These are phyloP conservation scores for Numenius phaeopus DNA, from an alignment of 2,797 vertebrate species.

Conservation along the genomic window DNA sequence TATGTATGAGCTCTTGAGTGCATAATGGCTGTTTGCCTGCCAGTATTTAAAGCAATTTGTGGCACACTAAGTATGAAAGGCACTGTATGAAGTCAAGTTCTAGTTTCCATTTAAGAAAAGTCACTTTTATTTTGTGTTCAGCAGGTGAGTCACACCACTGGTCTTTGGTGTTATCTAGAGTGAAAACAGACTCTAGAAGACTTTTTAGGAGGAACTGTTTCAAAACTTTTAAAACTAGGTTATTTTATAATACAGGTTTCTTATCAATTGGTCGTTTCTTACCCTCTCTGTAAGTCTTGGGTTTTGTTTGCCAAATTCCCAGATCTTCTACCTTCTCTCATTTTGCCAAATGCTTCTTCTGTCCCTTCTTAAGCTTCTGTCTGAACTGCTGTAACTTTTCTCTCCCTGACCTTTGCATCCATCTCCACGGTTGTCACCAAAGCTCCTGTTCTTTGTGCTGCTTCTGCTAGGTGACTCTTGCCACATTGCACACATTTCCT, in stretches of 20 bases:
- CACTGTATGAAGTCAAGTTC: slow-evolving; percentile 5
- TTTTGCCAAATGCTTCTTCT: neutral
- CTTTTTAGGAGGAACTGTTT: neutral
- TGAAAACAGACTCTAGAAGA: neutral
- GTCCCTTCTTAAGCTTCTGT: neutral
- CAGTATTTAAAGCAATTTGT: slow-evolving; percentile 52
- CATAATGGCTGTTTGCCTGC: slow-evolving; percentile 56
- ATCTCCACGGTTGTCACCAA: neutral
- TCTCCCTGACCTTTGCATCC: neutral
- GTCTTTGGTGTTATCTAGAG: neutral
- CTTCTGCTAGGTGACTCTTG: neutral
- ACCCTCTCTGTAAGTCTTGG: neutral
- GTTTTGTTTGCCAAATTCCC: neutral
- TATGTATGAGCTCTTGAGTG: slow-evolving; percentile 57
- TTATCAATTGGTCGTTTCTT: neutral
- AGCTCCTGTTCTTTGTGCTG: neutral
- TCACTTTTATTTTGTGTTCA: neutral
- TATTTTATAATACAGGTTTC: neutral
- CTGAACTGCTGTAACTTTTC: neutral
- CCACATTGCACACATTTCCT: neutral
- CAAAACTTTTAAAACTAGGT: neutral
- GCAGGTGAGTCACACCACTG: neutral
- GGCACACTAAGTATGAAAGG: neutral
- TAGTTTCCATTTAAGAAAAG: slow-evolving; percentile 26
- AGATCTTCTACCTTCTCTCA: neutral